Conservation (phyloP, 1,140 invertebrate species). For the Polyergus mexicanus region DNA sequence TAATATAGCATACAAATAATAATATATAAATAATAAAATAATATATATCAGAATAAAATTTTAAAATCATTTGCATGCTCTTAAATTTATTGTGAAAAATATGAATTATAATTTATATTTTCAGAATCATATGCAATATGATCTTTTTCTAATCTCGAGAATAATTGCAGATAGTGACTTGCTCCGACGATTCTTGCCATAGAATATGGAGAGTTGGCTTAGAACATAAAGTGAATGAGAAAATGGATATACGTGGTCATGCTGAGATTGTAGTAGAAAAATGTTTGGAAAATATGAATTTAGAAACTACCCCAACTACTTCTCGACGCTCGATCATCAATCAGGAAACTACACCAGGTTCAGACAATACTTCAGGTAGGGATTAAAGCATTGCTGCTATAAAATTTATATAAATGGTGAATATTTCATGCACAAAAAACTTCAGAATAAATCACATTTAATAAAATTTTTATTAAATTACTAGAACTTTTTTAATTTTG, state of each 20-base stretch:
- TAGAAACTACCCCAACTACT: constrained; percentile 80
- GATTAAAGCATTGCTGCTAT: background rate
- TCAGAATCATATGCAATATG: background rate
- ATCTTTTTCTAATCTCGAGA: background rate
- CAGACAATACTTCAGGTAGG: constrained; percentile 74
- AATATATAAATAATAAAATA: too few species aligned
- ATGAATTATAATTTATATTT: constrained; percentile 22
- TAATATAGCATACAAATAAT: too few species aligned
- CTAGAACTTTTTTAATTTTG: too few species aligned
- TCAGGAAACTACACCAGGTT: constrained; percentile 74
- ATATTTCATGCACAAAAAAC: background rate
- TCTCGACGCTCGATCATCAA: constrained; percentile 32
- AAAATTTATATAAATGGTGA: background rate
- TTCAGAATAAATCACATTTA: background rate
- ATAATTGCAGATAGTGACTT: constrained; percentile 89
- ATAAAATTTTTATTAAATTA: background rate
- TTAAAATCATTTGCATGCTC: background rate
- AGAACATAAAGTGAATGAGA: constrained; percentile 86
- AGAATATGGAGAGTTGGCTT: constrained; percentile 91
- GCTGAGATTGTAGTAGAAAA: constrained; percentile 86
- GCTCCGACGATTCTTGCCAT: constrained; percentile 92
- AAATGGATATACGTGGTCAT: constrained; percentile 85
- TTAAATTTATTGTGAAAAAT: constrained; percentile 13
- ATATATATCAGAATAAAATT: background rate
- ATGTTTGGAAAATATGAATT: constrained; percentile 63